Percentiles rank a stretch among this genome's conserved stretches.
These are phyloP conservation scores for Dendrolimus houi DNA, from an alignment of 2,888 invertebrate genomes.

Conservation along the genomic window DNA sequence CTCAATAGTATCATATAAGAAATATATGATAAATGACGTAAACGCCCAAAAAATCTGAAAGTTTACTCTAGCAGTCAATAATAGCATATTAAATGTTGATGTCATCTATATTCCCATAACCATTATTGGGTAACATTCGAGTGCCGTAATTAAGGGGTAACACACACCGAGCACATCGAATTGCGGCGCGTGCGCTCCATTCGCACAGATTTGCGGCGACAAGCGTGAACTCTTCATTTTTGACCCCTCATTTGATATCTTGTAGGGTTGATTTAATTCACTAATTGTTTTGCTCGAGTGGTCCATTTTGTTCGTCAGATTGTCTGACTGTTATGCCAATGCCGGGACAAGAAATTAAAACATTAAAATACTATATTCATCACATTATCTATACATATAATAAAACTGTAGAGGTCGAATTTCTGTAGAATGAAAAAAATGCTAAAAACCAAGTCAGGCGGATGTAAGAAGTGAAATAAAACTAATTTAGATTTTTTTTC, in stretches of 20 bases:
- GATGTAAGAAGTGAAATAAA: too few relatives aligned
- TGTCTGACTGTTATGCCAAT: too few relatives aligned
- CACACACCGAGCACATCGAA: constrained; percentile 39
- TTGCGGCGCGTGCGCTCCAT: constrained; percentile 35
- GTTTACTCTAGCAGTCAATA: constrained; percentile 1
- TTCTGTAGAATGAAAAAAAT: too few relatives aligned
- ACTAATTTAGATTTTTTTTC: too few relatives aligned
- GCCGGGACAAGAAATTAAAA: too few relatives aligned
- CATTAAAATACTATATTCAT: too few relatives aligned
- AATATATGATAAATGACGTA: background rate
- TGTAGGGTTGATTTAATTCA: constrained; percentile 35
- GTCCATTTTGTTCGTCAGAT: too few relatives aligned
- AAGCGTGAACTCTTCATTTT: constrained; percentile 38
- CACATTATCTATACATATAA: too few relatives aligned
- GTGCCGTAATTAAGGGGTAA: constrained; percentile 16
- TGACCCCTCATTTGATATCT: constrained; percentile 23
- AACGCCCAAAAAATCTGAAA: too few relatives aligned
- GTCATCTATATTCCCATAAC: constrained; percentile 14
- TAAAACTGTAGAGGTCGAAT: too few relatives aligned
- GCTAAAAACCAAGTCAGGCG: too few relatives aligned
- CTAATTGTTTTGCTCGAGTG: constrained; percentile 13
- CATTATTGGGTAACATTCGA: constrained; percentile 1
- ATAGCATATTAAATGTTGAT: constrained; percentile 3
- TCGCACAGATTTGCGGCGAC: constrained; percentile 47
- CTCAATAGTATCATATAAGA: background rate